Base-by-base conservation (phyloP, 1,140 invertebrate genomes). In the Neotoxoptera formosana region DNA sequence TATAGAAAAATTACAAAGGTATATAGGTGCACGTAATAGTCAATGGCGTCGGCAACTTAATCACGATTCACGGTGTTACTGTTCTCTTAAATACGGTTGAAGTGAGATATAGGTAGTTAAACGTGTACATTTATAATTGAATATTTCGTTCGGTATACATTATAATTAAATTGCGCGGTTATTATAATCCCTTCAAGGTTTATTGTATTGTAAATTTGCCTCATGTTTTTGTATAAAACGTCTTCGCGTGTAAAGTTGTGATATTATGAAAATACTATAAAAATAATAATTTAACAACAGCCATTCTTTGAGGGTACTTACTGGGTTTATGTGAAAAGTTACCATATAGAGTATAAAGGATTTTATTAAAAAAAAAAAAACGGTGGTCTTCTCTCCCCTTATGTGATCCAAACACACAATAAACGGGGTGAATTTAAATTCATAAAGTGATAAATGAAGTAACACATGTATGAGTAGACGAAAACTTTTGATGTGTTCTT, bases 381-480 rank as follows among this genome's bases (percentile, higher is more conserved):
- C 51, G 36, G n/a, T 34, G 34, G 21, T 56, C 51, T 56, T 93
- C 48, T 36, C 47, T 93, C 91, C 91, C 91, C 81, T 86, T 56
- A 86, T n/a, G 81, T 21, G 81, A 34, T 84, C 36, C 47, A 51
- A 23, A 53, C 91, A 41, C 47, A 36, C 34, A 30, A 93, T 86
- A 93, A 93, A 93, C 76, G 91, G 47, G 91, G 91, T 93, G 91
- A 93, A 84, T 93, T 91, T 91, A 83, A 91, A 91, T 91, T 81
- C 56, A 93, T 93, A 86, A 93, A 93, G 76, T 93, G 91, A 93
- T 93, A 93, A 93, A 93, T 93, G 91, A 84, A 93, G 81, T 53
- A 93, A 93, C 91, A 93, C 91, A 53, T 84, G 81, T 93, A 83
- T 51, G 67, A 91, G 67, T 67, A 36, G 89, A 67, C 36, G 17